Evolutionary conservation across 2,113 vertebrate species (phyloP), one percentile per base, ranked within the genome.

Genomic region (Petrocephalus microphthalmus): DNA sequence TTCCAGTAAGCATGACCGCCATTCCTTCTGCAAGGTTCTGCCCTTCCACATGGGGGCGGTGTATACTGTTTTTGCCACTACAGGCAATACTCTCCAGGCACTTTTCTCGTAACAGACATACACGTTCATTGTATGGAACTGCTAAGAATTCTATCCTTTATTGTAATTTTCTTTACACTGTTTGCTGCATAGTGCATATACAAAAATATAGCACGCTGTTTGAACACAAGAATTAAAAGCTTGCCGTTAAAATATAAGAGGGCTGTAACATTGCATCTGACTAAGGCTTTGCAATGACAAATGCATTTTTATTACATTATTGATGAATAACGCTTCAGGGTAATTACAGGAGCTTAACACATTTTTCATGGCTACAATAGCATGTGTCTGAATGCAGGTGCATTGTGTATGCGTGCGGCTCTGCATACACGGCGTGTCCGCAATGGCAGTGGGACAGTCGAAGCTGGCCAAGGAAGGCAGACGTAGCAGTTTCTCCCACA

Each of bases 401-500:
- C 49, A 11, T 51, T 71, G 47, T 71, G 22, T 86, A 5, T 20
- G 33, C 7, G 22, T 13, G 22, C 4, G 87, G 20, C 25, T 87
- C 47, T 5, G 6, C 86, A 86, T 33, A 37, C 29, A 10, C 29
- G 7, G 29, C 71, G 15, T 71, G 29, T 78, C 67, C 47, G 25
- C 57, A 85, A 71, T 60, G 33, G 88, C 78, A 64, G 42, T 49
- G 42, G 74, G 71, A 78, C 71, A 57, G 60, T 89, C 89, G 86
- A 84, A 91, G 92, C 91, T 91, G 91, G 90, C 90, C 91, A 91
- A 92, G 92, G 87, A 91, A 91, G 90, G 93, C 94, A 94, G 93
- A 97, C 96, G 92, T 96, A 96, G n/a, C 96, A 95, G 96, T 96
- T 96, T 96, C 96, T 96, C 96, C 95, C 95, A 96, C 93, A 95